A percentile compares a stretch with the other conserved stretches of the same genome.
Evolutionary conservation across 2,113 vertebrate genomes (phyloP).

Genomic region (Himantopus leucocephalus): DNA sequence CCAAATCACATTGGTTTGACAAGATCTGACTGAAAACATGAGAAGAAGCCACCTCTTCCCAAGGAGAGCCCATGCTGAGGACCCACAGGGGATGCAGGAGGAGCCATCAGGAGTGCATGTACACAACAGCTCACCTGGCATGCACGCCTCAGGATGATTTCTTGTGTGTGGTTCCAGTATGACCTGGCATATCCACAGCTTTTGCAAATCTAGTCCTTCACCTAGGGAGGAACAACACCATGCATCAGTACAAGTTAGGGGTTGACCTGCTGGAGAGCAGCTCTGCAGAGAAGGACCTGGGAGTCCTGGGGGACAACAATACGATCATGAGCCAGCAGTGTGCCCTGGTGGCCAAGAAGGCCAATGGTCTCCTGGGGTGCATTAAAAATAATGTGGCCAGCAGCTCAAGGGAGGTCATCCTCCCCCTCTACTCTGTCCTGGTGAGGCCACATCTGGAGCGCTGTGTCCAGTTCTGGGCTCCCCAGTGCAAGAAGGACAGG

Average conservation of each 20-base stretch:
- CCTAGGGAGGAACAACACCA: too few species aligned
- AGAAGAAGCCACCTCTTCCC: background rate
- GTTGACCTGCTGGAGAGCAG: background rate
- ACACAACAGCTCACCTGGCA: background rate
- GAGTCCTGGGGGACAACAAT: background rate
- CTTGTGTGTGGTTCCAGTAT: fast-evolving
- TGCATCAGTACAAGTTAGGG: background rate
- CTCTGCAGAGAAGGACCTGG: background rate
- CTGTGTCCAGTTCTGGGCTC: too few species aligned
- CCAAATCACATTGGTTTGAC: background rate
- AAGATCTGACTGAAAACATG: background rate
- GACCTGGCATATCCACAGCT: background rate
- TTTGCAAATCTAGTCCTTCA: background rate
- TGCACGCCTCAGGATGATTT: background rate
- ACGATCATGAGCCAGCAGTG: background rate
- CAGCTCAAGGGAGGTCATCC: background rate
- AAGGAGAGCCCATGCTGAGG: background rate
- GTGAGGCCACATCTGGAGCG: too few species aligned
- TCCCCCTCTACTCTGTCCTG: too few species aligned
- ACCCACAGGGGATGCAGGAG: background rate
- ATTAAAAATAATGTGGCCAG: background rate
- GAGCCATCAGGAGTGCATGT: background rate
- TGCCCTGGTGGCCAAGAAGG: background rate
- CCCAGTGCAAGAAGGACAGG: background rate
- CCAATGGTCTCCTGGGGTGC: background rate